These are phyloP conservation scores for Sarcoramphus papa DNA, from an alignment of 2,797 vertebrate genomes.

Conservation along the genomic window DNA sequence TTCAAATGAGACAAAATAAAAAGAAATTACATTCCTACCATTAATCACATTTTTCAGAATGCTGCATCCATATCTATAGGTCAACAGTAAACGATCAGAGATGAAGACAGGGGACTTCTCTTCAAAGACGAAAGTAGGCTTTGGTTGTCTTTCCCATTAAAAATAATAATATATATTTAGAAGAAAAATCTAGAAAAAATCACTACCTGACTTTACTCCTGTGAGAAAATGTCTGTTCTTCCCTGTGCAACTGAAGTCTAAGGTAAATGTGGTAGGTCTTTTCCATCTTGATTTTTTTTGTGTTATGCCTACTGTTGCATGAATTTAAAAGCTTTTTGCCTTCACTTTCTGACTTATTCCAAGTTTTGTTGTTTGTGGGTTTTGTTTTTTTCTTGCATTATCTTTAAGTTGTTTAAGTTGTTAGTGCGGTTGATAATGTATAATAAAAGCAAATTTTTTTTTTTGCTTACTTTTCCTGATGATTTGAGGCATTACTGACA, in stretches of 20 bases:
- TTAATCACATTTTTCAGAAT: background rate
- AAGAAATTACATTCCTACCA: background rate
- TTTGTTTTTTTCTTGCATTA: background rate
- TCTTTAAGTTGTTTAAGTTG: background rate
- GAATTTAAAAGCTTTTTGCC: background rate
- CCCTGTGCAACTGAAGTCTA: background rate
- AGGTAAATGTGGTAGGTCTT: background rate
- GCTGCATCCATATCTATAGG: background rate
- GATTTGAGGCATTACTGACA: background rate
- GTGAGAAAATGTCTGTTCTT: background rate
- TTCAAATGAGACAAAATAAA: background rate
- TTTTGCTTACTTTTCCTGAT: background rate
- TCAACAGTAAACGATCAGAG: background rate
- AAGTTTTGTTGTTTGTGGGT: background rate
- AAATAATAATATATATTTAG: background rate
- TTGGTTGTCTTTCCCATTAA: background rate
- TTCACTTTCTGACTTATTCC: background rate
- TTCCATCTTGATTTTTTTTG: background rate
- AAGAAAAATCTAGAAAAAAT: background rate
- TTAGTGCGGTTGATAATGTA: background rate
- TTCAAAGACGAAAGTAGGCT: background rate
- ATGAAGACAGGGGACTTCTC: background rate
- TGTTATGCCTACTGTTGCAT: background rate
- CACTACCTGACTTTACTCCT: background rate
- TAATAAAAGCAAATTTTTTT: background rate